A percentile compares a stretch with the other conserved stretches of the same genome.
phyloP scores from a whole-genome alignment of 2,113 vertebrate genomes.

The Gorsachius goisagi region DNA sequence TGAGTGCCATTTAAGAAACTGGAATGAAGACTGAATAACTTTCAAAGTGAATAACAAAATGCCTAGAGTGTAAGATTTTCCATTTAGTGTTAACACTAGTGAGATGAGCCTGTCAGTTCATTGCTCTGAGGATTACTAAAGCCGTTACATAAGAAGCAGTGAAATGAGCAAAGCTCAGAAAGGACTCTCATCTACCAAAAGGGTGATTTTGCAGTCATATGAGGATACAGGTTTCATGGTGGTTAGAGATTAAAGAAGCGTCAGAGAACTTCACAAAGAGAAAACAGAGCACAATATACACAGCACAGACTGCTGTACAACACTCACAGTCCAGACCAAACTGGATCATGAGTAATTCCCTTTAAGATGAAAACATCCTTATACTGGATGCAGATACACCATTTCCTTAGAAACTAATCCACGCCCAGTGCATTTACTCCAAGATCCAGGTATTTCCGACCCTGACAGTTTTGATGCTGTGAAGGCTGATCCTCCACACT shows the following conservation, averaged over 20 bases:
- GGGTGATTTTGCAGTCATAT: not conserved
- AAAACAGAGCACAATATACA: not conserved
- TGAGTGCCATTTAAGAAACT: not conserved
- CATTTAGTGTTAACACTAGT: not conserved
- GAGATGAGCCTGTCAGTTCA: not conserved
- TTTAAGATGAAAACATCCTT: not conserved
- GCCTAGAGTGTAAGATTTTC: not conserved
- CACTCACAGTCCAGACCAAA: not conserved
- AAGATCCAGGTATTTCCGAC: not conserved
- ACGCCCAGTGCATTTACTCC: not conserved
- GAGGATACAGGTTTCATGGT: not conserved
- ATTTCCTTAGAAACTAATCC: not conserved
- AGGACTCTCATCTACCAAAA: not conserved
- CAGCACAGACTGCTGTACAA: not conserved
- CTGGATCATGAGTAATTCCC: not conserved
- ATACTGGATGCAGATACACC: not conserved
- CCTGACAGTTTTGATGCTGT: not conserved
- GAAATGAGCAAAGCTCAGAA: not conserved
- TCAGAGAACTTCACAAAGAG: not conserved
- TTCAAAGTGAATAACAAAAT: not conserved
- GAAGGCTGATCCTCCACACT: not conserved
- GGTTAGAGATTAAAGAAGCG: not conserved
- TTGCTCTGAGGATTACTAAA: not conserved
- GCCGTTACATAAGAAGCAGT: not conserved
- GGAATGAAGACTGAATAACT: not conserved